Conservation (phyloP, 1,140 invertebrate species). For the Melipona quadrifasciata region DNA sequence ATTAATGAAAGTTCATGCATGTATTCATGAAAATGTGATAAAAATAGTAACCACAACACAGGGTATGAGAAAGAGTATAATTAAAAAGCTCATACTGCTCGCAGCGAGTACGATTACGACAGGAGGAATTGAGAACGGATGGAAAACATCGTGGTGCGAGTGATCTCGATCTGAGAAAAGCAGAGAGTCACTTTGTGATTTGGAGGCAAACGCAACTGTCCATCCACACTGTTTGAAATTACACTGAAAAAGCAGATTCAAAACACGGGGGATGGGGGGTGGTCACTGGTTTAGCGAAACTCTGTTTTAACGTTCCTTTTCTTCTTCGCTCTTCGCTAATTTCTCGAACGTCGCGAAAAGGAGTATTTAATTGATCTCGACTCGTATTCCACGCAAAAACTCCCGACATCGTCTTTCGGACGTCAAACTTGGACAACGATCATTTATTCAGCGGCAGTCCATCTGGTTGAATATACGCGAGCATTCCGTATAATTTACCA, state of each 20-base stretch:
- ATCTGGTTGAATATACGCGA: not conserved
- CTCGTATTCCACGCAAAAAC: no score
- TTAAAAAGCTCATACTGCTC: not conserved
- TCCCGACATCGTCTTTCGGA: no score
- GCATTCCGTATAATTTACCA: not conserved
- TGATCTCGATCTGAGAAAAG: not conserved
- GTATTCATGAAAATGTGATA: not conserved
- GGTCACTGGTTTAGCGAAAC: not conserved
- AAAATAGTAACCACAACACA: not conserved
- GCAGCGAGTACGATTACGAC: not conserved
- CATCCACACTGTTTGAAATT: no score
- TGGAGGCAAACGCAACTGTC: not conserved
- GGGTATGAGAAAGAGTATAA: not conserved
- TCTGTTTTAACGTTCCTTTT: not conserved
- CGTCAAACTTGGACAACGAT: no score
- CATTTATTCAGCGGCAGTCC: not conserved
- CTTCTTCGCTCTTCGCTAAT: no score
- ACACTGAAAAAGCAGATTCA: not conserved
- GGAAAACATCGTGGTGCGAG: not conserved
- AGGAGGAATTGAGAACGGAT: not conserved
- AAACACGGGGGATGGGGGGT: no score
- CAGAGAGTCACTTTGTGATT: not conserved
- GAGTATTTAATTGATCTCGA: no score
- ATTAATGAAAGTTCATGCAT: not conserved
- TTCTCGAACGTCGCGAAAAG: accelerated